A percentile compares a stretch with the other conserved stretches of the same genome.
These are phyloP conservation scores for Atopsyche davidsoni DNA, from an alignment of 1,140 invertebrate species.

Conservation along the genomic window DNA sequence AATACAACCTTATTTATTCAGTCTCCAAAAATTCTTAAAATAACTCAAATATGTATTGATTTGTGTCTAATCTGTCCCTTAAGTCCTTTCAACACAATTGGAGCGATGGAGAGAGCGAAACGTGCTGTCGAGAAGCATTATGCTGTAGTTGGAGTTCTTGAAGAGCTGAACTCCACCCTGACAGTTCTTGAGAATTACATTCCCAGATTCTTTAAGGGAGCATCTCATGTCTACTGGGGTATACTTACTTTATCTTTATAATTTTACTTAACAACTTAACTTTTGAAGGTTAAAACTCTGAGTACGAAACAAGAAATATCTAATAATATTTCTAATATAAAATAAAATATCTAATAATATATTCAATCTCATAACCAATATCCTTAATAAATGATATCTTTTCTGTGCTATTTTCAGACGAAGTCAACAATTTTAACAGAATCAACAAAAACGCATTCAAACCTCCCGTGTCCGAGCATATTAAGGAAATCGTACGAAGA, in stretches of 20 bases:
- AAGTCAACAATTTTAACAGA: constrained; percentile 65
- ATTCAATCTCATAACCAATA: too few species aligned
- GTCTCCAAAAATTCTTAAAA: too few species aligned
- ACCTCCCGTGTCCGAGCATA: constrained; percentile 75
- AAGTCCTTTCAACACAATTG: constrained; percentile 80
- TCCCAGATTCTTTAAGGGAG: constrained; percentile 75
- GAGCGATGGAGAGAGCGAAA: constrained; percentile 76
- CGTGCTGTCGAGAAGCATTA: constrained; percentile 78
- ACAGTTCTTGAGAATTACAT: constrained; percentile 79
- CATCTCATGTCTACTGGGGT: constrained; percentile 74
- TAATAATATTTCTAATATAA: too few species aligned
- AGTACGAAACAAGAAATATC: too few species aligned
- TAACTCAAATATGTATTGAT: background rate
- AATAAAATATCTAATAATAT: too few species aligned
- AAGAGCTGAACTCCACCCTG: constrained; percentile 79
- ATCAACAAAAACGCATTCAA: constrained; percentile 85
- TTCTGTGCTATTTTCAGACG: constrained; percentile 65
- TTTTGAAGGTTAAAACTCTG: too few species aligned
- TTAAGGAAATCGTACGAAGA: constrained; percentile 77
- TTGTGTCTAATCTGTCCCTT: constrained; percentile 32
- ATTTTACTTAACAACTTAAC: background rate
- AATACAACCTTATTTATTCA: too few species aligned
- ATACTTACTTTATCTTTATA: too few species aligned
- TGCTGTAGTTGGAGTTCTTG: constrained; percentile 79
- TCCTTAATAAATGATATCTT: too few species aligned